Conservation (phyloP, 2,797 vertebrate genomes). For the Chlorospingus semifuscus region DNA sequence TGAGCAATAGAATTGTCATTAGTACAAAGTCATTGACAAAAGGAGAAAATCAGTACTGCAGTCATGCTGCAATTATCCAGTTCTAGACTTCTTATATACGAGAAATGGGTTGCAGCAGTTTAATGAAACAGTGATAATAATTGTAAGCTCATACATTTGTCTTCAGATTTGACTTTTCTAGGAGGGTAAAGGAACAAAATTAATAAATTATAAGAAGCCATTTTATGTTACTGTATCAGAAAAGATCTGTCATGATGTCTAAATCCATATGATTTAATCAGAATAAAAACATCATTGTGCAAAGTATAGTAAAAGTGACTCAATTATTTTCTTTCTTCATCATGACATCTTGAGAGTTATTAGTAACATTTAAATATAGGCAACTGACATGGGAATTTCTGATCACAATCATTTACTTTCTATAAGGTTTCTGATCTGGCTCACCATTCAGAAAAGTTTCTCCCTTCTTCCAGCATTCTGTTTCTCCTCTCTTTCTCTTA, state of each 20-base stretch:
- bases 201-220: neutral
- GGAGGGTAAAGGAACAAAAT: neutral
- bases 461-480: accelerated
- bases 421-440: neutral
- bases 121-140: conserved; percentile 26
- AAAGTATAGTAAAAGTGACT: neutral
- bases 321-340: neutral
- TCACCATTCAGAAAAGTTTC: neutral
- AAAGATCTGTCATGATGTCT: neutral
- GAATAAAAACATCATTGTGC: neutral
- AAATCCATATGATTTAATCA: neutral
- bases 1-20: neutral
- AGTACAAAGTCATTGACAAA: conserved; percentile 9
- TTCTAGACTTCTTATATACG: conserved; percentile 2
- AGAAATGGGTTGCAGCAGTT: conserved; percentile 2
- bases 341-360: neutral
- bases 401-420: neutral
- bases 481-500: neutral
- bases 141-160: neutral
- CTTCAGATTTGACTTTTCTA: neutral
- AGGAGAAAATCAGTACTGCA: conserved; percentile 33
- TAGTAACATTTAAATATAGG: neutral
- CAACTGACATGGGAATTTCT: neutral
- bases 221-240: neutral
- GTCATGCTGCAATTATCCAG: neutral